Conservation (phyloP, 2,113 vertebrate species). For the Urocitellus parryii region DNA sequence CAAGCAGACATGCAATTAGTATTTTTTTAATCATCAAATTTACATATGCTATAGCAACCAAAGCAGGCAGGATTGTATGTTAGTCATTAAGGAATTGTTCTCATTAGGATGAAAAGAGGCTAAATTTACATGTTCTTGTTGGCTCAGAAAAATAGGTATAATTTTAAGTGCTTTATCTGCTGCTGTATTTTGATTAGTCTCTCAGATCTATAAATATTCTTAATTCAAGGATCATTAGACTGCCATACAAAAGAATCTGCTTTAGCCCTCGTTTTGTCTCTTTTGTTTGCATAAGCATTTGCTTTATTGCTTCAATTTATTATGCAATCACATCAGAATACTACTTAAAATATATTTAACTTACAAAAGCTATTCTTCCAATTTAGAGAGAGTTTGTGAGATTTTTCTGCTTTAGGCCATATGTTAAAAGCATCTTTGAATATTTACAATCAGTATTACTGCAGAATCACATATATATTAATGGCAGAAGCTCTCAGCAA, state of each 20-base stretch:
- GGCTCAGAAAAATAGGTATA: slow-evolving; percentile 1
- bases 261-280: neutral
- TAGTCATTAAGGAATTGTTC: slow-evolving; percentile 5
- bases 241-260: neutral
- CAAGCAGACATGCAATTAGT: neutral
- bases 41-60: neutral
- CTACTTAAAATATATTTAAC: slow-evolving; percentile 39
- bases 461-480: slow-evolving; percentile 36
- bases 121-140: slow-evolving; percentile 37
- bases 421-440: neutral
- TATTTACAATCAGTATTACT: slow-evolving; percentile 41
- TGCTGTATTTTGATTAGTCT: neutral
- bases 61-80: neutral
- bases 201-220: slow-evolving; percentile 59
- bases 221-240: slow-evolving; percentile 38
- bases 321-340: slow-evolving; percentile 12
- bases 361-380: slow-evolving; percentile 48
- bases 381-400: slow-evolving; percentile 34
- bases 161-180: slow-evolving; percentile 30
- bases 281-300: slow-evolving; percentile 39
- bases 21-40: slow-evolving; percentile 30
- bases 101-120: neutral
- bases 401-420: slow-evolving; percentile 23
- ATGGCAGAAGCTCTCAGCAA: neutral
- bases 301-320: slow-evolving; percentile 58